phyloP scores from a whole-genome alignment of 2,888 invertebrate species.

The Limnephilus rhombicus region DNA sequence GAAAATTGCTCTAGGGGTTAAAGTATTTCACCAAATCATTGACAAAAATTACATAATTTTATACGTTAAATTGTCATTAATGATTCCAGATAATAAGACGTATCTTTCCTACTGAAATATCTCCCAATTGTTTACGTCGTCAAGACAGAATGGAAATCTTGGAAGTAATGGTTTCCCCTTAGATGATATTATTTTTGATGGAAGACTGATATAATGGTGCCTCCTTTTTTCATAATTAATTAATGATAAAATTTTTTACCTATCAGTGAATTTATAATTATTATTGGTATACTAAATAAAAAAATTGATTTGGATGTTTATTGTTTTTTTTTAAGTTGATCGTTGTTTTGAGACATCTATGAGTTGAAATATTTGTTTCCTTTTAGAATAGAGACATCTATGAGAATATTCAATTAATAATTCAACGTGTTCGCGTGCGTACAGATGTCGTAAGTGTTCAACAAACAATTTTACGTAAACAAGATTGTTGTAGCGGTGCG shows the following conservation, averaged over 20 bases:
- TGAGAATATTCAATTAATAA: not conserved
- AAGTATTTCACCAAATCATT: not conserved
- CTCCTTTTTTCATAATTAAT: not conserved
- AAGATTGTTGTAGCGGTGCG: too few species aligned
- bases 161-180: not conserved
- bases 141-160: not conserved
- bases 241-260: not conserved
- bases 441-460: not conserved
- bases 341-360: not conserved
- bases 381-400: not conserved
- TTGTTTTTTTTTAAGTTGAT: too few species aligned
- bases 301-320: not conserved
- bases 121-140: not conserved
- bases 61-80: not conserved
- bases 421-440: not conserved
- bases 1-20: not conserved
- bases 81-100: constrained; percentile 22
- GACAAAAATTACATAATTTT: not conserved
- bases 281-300: not conserved
- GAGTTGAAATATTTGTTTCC: not conserved
- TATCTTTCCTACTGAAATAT: constrained; percentile 1
- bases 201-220: not conserved
- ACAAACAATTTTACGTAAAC: too few species aligned
- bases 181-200: not conserved
- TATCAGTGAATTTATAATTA: not conserved